phyloP scores from a whole-genome alignment of 92 coral and sea anemone species.

The Micromussa lordhowensis region DNA sequence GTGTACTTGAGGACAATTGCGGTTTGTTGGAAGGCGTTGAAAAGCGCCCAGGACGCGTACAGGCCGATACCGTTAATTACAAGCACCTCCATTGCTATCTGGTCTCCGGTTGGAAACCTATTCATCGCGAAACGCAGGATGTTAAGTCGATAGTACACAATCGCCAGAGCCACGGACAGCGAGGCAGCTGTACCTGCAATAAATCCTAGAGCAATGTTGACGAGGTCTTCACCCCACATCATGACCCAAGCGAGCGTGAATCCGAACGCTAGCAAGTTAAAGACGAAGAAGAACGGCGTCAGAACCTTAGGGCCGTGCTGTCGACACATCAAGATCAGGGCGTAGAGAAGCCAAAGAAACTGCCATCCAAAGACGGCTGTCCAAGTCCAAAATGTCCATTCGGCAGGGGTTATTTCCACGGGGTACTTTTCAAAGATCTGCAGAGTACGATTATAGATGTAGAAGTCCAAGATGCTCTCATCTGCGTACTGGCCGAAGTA shows the following conservation, averaged over 20 bases:
- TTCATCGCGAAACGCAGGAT: conserved; percentile 61
- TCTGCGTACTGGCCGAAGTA: conserved; percentile 84
- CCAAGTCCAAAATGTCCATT: conserved; percentile 94
- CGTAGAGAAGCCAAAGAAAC: conserved; percentile 78
- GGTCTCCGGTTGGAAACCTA: conserved; percentile 76
- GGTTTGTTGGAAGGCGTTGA: conserved; percentile 68
- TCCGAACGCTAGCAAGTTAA: conserved; percentile 77
- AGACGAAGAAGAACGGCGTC: conserved; percentile 79
- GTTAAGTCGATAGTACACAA: conserved; percentile 72
- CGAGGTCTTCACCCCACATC: conserved; percentile 75
- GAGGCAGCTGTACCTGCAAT: conserved; percentile 70
- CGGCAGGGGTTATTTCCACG: conserved; percentile 76
- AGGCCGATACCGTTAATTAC: conserved; percentile 82
- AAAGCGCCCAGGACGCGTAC: conserved; percentile 89
- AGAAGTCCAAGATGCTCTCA: conserved; percentile 70
- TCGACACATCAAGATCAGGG: conserved; percentile 78
- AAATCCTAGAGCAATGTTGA: conserved; percentile 75
- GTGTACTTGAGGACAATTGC: conserved; percentile 78
- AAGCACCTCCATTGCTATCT: conserved; percentile 75
- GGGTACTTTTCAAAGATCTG: conserved; percentile 67
- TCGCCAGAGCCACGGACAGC: conserved; percentile 70
- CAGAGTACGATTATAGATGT: conserved; percentile 73
- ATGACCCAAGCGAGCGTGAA: conserved; percentile 87
- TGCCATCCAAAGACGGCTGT: conserved; percentile 90
- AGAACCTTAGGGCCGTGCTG: conserved; percentile 74